Conservation (phyloP, 2,888 invertebrate species). For the Drosophila austrosaltans region DNA sequence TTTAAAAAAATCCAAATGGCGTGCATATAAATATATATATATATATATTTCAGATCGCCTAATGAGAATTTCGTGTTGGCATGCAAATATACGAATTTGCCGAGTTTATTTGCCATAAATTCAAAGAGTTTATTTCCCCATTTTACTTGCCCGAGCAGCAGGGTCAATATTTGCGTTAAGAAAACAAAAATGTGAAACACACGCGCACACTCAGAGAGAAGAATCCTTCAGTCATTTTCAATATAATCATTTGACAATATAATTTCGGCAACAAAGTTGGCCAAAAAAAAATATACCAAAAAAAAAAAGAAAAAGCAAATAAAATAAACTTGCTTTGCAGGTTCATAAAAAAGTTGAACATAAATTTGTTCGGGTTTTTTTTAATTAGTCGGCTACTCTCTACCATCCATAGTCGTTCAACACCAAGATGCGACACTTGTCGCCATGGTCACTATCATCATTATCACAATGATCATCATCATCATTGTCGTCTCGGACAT, state of each 20-base stretch:
- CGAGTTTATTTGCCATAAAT: constrained; percentile 58
- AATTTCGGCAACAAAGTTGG: constrained; percentile 63
- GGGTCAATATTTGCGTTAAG: constrained; percentile 74
- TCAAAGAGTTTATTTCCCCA: constrained; percentile 59
- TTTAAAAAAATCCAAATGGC: constrained; percentile 49
- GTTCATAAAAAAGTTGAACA: constrained; percentile 53
- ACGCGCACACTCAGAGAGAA: constrained; percentile 18
- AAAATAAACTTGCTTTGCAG: constrained; percentile 32
- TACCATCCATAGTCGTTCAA: background rate
- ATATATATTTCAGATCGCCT: constrained; percentile 51
- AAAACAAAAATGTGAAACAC: constrained; percentile 31
- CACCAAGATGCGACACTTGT: constrained; percentile 47
- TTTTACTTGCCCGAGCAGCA: constrained; percentile 15
- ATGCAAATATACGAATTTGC: constrained; percentile 59
- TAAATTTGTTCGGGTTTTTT: constrained; percentile 49
- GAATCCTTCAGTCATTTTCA: constrained; percentile 53
- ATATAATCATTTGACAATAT: constrained; percentile 63
- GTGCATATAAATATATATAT: constrained; percentile 32
- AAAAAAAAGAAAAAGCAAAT: background rate
- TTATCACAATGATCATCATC: background rate
- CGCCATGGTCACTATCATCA: constrained; percentile 32
- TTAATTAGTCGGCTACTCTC: constrained; percentile 56
- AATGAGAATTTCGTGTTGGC: constrained; percentile 73
- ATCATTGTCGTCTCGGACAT: background rate
- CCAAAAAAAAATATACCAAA: constrained; percentile 13